These are phyloP conservation scores for Climacteris rufus DNA, from an alignment of 2,113 vertebrate genomes.

Conservation along the genomic window DNA sequence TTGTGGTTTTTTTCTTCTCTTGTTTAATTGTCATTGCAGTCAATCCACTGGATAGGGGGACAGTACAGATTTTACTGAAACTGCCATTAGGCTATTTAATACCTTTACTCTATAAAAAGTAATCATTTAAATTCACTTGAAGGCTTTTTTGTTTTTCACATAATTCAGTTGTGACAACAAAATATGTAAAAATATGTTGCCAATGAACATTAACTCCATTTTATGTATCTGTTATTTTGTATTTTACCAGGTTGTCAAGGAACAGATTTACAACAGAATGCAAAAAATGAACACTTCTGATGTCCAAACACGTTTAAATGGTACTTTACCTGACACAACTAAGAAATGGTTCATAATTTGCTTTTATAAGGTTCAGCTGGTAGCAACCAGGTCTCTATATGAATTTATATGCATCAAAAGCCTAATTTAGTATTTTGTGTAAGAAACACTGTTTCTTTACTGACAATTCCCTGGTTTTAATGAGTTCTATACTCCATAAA, in stretches of 20 bases:
- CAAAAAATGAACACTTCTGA: background rate
- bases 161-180: background rate
- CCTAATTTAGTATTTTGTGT: background rate
- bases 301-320: background rate
- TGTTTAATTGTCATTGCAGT: background rate
- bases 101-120: background rate
- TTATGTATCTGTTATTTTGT: background rate
- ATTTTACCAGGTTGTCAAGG: slow-evolving; percentile 19
- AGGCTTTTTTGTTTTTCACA: background rate
- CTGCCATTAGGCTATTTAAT: background rate
- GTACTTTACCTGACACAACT: background rate
- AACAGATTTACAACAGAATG: background rate
- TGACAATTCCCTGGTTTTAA: background rate
- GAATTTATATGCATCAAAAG: background rate
- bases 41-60: background rate
- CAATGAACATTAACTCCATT: background rate
- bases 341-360: background rate
- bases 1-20: background rate
- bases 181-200: background rate
- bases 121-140: background rate
- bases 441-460: background rate
- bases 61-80: background rate
- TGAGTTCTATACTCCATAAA: background rate
- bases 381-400: background rate
- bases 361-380: background rate